Percentiles rank a stretch among this genome's conserved stretches.
phyloP scores from a whole-genome alignment of 1,140 invertebrate genomes.

The Drosophila persimilis region DNA sequence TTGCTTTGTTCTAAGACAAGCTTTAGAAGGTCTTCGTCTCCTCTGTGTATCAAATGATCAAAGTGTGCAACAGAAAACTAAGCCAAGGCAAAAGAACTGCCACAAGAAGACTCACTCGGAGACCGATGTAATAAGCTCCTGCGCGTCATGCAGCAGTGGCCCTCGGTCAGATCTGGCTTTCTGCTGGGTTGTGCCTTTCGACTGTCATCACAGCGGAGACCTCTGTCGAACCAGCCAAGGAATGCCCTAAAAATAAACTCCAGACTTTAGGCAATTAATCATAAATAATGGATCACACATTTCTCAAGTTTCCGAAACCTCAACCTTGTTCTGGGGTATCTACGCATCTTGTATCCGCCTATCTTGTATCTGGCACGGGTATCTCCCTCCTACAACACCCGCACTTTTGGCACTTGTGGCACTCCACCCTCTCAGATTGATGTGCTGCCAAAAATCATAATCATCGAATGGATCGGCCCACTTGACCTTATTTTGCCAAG shows the following conservation, averaged over 20 bases:
- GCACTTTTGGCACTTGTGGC: conserved; percentile 19
- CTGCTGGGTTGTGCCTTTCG: too few species aligned
- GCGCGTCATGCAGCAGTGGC: too few species aligned
- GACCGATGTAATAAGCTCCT: too few species aligned
- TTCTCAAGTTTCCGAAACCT: background rate
- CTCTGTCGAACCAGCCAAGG: conserved; percentile 18
- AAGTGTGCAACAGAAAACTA: conserved; percentile 23
- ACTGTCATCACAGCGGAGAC: too few species aligned
- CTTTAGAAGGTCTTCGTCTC: conserved; percentile 40
- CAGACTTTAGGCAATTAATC: conserved; percentile 1
- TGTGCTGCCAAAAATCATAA: conserved; percentile 51
- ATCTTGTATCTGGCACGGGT: conserved; percentile 1
- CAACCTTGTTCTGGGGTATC: conserved; percentile 42
- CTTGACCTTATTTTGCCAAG: conserved; percentile 62
- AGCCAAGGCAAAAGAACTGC: conserved; percentile 33
- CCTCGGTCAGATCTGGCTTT: too few species aligned
- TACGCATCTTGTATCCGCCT: background rate
- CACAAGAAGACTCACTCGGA: too few species aligned
- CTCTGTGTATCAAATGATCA: conserved; percentile 43
- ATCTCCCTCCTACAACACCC: conserved; percentile 33
- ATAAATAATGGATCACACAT: conserved; percentile 30
- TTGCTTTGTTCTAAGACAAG: conserved; percentile 35
- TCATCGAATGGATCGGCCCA: conserved; percentile 40
- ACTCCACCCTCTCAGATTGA: conserved; percentile 66
- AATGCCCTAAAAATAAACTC: background rate